Evolutionary conservation across 2,797 vertebrate genomes (phyloP), one percentile per base, ranked within the genome.

Genomic region (Pipistrellus kuhlii): DNA sequence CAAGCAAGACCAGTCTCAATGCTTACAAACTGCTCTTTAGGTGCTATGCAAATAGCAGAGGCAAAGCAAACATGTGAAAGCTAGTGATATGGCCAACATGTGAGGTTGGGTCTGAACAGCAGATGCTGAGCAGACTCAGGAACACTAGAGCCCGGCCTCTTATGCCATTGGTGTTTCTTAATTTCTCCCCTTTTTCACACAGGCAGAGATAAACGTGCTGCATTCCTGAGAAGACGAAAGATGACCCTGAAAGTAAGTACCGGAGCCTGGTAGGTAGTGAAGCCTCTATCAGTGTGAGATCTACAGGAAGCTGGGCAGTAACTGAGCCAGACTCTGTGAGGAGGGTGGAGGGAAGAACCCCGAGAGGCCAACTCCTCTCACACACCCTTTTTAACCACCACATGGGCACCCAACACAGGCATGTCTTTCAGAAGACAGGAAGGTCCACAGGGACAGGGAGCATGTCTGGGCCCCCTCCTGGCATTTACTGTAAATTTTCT

Each of bases 251-350:
- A 3, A 8, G 11, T 32, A 44, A 81, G 30, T 21, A 25, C 48
- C 3, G 6, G 7, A 32, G 9, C 35, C 64, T 17, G 35, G 51
- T 2, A 10, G 51, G 30, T 20, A 8, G 15, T 11, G 0, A 51
- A 48, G 44, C 4, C n/a, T 15, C 2, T n/a, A 20, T 69, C 18
- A 10, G 1, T 1, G 41, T 8, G 44, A 55, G 21, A 23, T 2
- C 0, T 4, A 0, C 1, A 1, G n/a, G 14, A 38, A 27, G 51
- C 9, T 17, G 5, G 27, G 48, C 30, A 3, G 20, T 11, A 30
- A 32, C 6, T 23, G 41, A 46, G 53, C 5, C 41, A 14, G 71
- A 71, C 8, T 57, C 13, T 6, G 3, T 2, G 25, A 46, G 17
- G 30, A 27, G 1, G 8, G 12, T 6, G 20, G n/a, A 48, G 9